phyloP scores from a whole-genome alignment of 2,888 invertebrate species.

The Auanema sp. region DNA sequence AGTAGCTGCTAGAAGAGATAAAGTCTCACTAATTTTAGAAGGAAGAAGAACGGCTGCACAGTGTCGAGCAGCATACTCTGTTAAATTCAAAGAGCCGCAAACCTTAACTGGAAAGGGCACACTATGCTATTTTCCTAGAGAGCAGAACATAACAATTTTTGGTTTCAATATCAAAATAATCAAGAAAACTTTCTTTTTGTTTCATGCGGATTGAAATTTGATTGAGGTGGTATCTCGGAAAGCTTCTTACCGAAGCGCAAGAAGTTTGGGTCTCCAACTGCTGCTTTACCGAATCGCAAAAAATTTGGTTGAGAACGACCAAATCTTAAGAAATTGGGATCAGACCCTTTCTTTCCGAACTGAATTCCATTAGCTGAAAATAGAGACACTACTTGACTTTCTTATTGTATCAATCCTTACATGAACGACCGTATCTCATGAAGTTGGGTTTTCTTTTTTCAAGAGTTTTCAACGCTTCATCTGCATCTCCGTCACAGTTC shows the following conservation, averaged over 20 bases:
- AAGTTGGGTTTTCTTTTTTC: conserved; percentile 63
- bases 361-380: background rate
- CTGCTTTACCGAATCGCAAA: conserved; percentile 58
- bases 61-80: too few relatives aligned
- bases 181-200: too few relatives aligned
- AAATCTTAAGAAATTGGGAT: conserved; percentile 62
- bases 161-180: too few relatives aligned
- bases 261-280: conserved; percentile 58
- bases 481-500: conserved; percentile 53
- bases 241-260: conserved; percentile 47
- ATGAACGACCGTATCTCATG: conserved; percentile 58
- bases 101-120: too few relatives aligned
- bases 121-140: too few relatives aligned
- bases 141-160: background rate
- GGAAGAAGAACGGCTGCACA: too few relatives aligned
- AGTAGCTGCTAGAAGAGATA: too few relatives aligned
- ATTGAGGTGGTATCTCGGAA: background rate
- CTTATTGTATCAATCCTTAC: conserved; percentile 14
- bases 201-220: too few relatives aligned
- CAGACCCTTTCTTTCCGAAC: conserved; percentile 52
- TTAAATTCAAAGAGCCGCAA: too few relatives aligned
- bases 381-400: background rate
- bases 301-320: conserved; percentile 61
- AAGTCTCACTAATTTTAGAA: too few relatives aligned
- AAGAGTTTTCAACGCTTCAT: conserved; percentile 48